Base-by-base conservation (phyloP, 2,113 vertebrate genomes). In the Alethe castanea region DNA sequence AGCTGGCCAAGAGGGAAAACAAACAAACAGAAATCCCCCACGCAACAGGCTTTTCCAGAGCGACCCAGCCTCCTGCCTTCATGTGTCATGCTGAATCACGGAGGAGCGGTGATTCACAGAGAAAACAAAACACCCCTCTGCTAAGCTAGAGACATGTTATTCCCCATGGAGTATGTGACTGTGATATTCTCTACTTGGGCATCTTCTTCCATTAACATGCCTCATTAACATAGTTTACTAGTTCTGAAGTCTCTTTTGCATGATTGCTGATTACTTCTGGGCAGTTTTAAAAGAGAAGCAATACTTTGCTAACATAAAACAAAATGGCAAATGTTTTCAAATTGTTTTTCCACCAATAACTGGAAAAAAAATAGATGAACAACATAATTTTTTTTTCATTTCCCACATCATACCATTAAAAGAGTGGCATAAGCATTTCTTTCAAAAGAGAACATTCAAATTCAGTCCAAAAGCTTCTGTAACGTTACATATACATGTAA, bases 1-100 rank as follows among this genome's bases (percentile, higher is more conserved):
- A 96, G 88, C 25, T 96, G 94, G 94, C 69, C 92, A 93, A 88
- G 60, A 94, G 67, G 72, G 72, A 96, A 96, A 96, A 95, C 76
- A 96, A 96, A 96, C 81, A 96, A 95, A 97, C 86, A 94, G 81
- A 77, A 48, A 2, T 31, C 28, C 81, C 66, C 42, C 66, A 80
- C 53, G 7, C 86, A 93, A 80, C 94, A 93, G 91, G 92, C 73
- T 94, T 87, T 94, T 88, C 79, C 94, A 94, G 82, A 88, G 86
- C 1, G 0, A 53, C 64, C 81, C 61, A 92, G 62, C 57, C 52
- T 84, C 66, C 87, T 91, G 92, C 86, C 78, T 86, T 69, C 85
- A 26, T 83, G 76, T 93, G 91, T 83, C 95, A 85, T 53, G 88
- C 80, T 97, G 90, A 91, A 95, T 95, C 90, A 95, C 1, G 1